Evolutionary conservation across 2,888 invertebrate genomes (phyloP), one percentile per base, ranked within the genome.

Genomic region (Perizoma flavofasciatum): DNA sequence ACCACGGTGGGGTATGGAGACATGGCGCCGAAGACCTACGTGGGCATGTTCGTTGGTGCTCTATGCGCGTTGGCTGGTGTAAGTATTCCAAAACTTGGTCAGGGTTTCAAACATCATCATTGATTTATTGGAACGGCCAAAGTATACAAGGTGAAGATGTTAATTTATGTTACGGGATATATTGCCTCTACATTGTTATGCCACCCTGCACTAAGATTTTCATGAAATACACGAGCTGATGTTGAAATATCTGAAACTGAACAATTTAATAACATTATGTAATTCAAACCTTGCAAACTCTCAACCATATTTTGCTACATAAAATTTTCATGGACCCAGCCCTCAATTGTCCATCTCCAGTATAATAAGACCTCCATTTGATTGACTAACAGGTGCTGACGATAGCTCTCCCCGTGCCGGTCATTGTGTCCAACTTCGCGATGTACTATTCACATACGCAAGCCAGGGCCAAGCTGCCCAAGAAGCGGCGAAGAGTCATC

Each of bases 351-450:
- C 61, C 66, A 50, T 39, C 35, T 32, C 65, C 60, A 63, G 52
- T 60, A 1, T 67, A 64, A 61, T 32, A 33, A 41, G 49, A 64
- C 9, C 64, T 48, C 8, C 63, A 11, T 40, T 57, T 54, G 43
- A 50, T 48, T 49, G 55, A 10, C 52, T 61, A 64, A 41, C 75
- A 92, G 92, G 92, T 92, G 78, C 94, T 99, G 78, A 99, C 99
- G 83, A 98, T 99, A 92, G 99, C 99, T 79, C 95, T 99, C 82
- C 99, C 99, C 72, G 98, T 99, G 79, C 99, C 99, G 75, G 99
- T 99, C 89, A 99, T 99, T 84, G 99, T 99, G 72, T 98, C 98
- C 90, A 99, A 99, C 94, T 99, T 99, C 92, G 97, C 97, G 80
- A 97, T 97, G 97, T 97, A 97, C 93, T 97, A 97, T 92, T 97